Evolutionary conservation across 2,888 invertebrate genomes (phyloP), one percentile per base, ranked within the genome.

Genomic region (Hypercompe scribonia): DNA sequence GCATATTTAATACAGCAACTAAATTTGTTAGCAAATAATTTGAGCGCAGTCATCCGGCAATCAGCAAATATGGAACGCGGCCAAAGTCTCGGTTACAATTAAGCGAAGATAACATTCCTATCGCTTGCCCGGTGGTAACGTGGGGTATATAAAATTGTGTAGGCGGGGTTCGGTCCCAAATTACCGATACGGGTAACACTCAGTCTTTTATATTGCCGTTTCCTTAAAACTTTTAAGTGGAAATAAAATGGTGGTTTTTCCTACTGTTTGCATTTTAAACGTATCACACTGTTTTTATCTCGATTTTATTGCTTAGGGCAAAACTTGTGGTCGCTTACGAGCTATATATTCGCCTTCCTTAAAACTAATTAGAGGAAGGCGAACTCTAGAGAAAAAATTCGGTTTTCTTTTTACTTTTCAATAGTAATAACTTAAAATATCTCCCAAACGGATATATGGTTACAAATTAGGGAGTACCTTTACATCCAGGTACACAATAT

Each of bases 161-260:
- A 80, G 86, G 84, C 86, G 86, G 84, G 85, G 81, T 78, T 68
- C 78, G 75, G 84, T 86, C 89, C 88, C 89, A 84, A 87, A 88
- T 87, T 88, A 86, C 83, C 88, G 86, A 89, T 89, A 88, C 86
- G 89, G 87, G 87, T 81, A 85, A 86, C 87, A 87, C 88, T 90
- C 87, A 90, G 87, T 87, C 87, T 89, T 88, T 83, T 90, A 89
- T 89, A 90, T 84, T 86, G 84, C 88, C 87, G 86, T 89, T 87
- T 88, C 87, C 89, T 86, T 81, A 78, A 83, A 90, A 92, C 86
- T 91, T 92, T 92, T 90, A 91, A 92, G 90, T 91, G 90, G 89
- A 84, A 90, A 90, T 89, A 90, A 91, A 91, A 88, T 86, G 86
- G 82, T 83, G 86, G 81, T 85, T 87, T 88, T 89, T 87, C 83